Evolutionary conservation across 2,888 invertebrate genomes (phyloP).

Genomic region (Arctia plantaginis): DNA sequence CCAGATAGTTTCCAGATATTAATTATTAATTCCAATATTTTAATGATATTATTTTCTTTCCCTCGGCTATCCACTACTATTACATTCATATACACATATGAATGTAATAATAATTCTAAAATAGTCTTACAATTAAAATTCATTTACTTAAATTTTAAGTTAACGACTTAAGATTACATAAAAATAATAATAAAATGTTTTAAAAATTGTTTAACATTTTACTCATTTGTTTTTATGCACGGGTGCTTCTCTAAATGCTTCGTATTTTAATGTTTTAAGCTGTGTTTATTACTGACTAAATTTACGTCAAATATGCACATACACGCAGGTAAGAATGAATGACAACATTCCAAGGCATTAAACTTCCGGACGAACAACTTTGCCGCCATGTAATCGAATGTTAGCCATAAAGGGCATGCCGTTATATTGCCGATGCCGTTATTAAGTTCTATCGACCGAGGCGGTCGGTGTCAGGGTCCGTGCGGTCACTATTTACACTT

Average conservation of each 20-base stretch:
- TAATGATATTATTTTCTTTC: too few relatives aligned
- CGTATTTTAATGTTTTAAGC: background rate
- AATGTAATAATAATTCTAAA: too few relatives aligned
- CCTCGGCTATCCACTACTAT: too few relatives aligned
- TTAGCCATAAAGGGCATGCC: slow-evolving; percentile 33
- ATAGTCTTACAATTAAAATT: too few relatives aligned
- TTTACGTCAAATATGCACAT: background rate
- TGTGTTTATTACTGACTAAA: background rate
- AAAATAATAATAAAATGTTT: background rate
- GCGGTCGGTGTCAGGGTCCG: slow-evolving; percentile 65
- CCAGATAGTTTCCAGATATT: too few relatives aligned
- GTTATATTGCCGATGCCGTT: slow-evolving; percentile 22
- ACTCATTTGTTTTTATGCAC: background rate
- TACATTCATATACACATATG: too few relatives aligned
- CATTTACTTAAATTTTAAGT: too few relatives aligned
- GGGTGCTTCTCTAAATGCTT: background rate
- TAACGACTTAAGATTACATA: too few relatives aligned
- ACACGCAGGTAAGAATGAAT: slow-evolving; percentile 1
- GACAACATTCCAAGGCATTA: slow-evolving; percentile 42
- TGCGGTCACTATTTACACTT: slow-evolving; percentile 72
- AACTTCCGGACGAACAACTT: slow-evolving; percentile 48
- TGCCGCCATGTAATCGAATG: slow-evolving; percentile 23
- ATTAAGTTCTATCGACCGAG: slow-evolving; percentile 35
- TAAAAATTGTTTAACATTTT: background rate
- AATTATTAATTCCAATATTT: too few relatives aligned